Percentiles rank a stretch among this genome's conserved stretches.
Evolutionary conservation across 2,797 vertebrate genomes (phyloP).

Genomic region (Silurus lanzhouensis): DNA sequence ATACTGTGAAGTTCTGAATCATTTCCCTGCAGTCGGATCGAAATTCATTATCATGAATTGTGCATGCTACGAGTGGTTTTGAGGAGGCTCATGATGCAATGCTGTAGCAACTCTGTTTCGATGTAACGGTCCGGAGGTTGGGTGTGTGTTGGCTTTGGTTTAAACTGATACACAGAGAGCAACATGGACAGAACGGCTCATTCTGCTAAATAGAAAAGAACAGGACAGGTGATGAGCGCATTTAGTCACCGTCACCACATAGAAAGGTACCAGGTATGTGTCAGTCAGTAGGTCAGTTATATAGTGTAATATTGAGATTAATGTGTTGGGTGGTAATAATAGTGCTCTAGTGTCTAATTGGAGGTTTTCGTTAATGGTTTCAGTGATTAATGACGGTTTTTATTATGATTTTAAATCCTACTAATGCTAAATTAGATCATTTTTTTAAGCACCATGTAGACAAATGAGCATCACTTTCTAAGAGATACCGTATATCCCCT

Average conservation of each 20-base stretch:
- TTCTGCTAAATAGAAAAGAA: neutral
- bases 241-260: neutral
- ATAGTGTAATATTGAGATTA: neutral
- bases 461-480: too few species aligned
- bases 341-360: neutral
- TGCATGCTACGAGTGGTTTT: conserved; percentile 1
- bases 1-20: neutral
- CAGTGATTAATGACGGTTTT: too few species aligned
- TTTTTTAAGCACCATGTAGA: too few species aligned
- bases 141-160: neutral
- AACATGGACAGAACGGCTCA: neutral
- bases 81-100: conserved; percentile 10
- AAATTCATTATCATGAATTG: neutral
- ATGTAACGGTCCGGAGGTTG: neutral
- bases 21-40: neutral
- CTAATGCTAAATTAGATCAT: too few species aligned
- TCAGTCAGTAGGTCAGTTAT: neutral
- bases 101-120: neutral
- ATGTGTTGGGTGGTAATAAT: neutral
- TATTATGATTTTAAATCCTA: too few species aligned
- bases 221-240: neutral
- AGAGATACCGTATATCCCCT: too few species aligned
- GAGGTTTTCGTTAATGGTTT: too few species aligned
- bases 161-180: neutral
- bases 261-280: neutral